Base-by-base conservation (phyloP, 2,797 vertebrate species). In the Clarias pachynema region DNA sequence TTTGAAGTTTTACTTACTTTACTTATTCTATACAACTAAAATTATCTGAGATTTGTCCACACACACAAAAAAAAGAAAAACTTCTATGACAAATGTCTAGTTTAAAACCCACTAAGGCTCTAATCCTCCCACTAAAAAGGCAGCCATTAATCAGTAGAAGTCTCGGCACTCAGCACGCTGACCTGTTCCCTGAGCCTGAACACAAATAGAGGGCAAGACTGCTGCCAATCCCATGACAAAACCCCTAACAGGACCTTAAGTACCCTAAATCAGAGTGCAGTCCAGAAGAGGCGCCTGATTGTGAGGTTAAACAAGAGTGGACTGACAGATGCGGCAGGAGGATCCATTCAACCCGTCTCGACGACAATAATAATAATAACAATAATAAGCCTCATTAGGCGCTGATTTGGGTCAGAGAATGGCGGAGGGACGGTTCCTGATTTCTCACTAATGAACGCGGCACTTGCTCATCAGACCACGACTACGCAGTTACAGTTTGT, bases 331-430 rank as follows among this genome's bases (percentile, higher is more conserved):
- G 69, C 81, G 73, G 62, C 78, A 22, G 37, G 70, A 73, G 53
- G 82, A 80, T 84, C 81, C 70, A 83, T 88, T 82, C 56, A 79
- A 60, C 37, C 73, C 31, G 84, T 44, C 73, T 81, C 5, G 56
- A 72, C 82, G 85, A 81, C 34, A 73, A 70, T 31, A 75, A 79
- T 79, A 82, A 78, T 81, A 88, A 84, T 31, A 79, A 68, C 16
- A 68, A 40, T 85, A 88, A 84, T 60, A 62, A 72, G 75, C 40
- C 85, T 86, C 87, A 89, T 87, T 87, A 84, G 78, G 82, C 44
- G 68, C 79, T 80, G 68, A 84, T 86, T 87, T 79, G 73, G 81
- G 82, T 79, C 81, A 40, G 79, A 84, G 84, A 85, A 84, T 81
- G 77, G 85, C 70, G 2, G 8, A n/a, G 80, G 85, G 56, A 69